phyloP scores from a whole-genome alignment of 1,140 invertebrate species.

The Scaptodrosophila lebanonensis region DNA sequence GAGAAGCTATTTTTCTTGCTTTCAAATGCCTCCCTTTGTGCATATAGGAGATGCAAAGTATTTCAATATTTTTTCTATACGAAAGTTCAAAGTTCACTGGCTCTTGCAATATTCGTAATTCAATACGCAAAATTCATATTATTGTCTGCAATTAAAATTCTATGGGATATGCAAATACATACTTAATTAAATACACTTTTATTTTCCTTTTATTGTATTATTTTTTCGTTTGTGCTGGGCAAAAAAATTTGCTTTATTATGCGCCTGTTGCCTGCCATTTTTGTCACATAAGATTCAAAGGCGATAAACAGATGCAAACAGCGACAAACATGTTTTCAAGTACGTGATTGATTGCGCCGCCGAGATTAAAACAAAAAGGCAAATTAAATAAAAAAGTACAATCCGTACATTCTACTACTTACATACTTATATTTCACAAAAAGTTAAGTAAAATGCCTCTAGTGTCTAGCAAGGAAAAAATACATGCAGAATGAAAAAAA shows the following conservation, averaged over 20 bases:
- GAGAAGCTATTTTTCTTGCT: too few relatives aligned
- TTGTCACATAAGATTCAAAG: constrained; percentile 54
- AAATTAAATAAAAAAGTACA: not conserved
- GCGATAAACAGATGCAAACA: constrained; percentile 58
- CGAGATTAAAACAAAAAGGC: constrained; percentile 42
- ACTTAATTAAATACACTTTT: constrained; percentile 30
- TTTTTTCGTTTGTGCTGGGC: not conserved
- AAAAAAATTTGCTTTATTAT: constrained; percentile 2
- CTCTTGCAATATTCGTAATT: too few relatives aligned
- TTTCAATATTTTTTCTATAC: too few relatives aligned
- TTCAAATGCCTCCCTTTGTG: too few relatives aligned
- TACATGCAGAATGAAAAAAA: constrained; percentile 26
- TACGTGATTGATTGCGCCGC: constrained; percentile 63
- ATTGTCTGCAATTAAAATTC: constrained; percentile 22
- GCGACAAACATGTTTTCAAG: constrained; percentile 61
- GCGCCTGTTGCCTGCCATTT: constrained; percentile 48
- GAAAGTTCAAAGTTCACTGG: too few relatives aligned
- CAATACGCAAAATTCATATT: too few relatives aligned
- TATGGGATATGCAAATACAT: constrained; percentile 24
- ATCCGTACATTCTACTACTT: constrained; percentile 18
- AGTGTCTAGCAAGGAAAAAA: constrained; percentile 4
- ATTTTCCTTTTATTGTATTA: not conserved
- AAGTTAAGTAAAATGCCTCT: not conserved
- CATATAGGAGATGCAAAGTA: too few relatives aligned
- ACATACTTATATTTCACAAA: constrained; percentile 15